These are phyloP conservation scores for Yoshiicerus persimilis DNA, from an alignment of 1,140 invertebrate species.

Conservation along the genomic window DNA sequence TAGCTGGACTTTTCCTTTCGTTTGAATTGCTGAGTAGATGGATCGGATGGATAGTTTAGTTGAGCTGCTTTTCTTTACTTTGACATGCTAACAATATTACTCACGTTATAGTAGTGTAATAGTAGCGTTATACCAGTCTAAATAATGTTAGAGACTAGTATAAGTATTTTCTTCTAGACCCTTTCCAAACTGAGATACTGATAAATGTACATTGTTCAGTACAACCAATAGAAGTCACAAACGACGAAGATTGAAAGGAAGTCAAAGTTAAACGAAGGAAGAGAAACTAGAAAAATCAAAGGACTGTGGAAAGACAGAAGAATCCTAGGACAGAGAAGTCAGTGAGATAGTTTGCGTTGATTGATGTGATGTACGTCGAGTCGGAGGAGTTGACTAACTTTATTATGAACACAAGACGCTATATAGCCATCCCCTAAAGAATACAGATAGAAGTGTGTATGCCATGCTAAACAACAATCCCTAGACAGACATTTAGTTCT, in stretches of 20 bases:
- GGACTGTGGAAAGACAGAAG: not conserved
- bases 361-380: conserved; percentile 28
- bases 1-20: not conserved
- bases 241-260: conserved; percentile 15
- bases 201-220: no score
- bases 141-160: no score
- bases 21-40: not conserved
- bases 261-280: not conserved
- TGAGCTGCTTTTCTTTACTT: not conserved
- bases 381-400: not conserved
- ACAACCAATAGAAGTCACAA: not conserved
- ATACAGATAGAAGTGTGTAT: not conserved
- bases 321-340: conserved; percentile 16
- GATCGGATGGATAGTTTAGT: not conserved
- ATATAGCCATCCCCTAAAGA: not conserved
- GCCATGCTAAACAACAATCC: not conserved
- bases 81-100: not conserved
- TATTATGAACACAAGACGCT: not conserved
- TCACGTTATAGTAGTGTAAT: no score
- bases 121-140: no score
- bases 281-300: not conserved
- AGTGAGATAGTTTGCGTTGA: conserved; percentile 43
- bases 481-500: no score
- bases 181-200: no score
- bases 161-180: no score